Base-by-base conservation (phyloP, 53 echinoderm and acorn worm genomes). In the Henricia sp. region DNA sequence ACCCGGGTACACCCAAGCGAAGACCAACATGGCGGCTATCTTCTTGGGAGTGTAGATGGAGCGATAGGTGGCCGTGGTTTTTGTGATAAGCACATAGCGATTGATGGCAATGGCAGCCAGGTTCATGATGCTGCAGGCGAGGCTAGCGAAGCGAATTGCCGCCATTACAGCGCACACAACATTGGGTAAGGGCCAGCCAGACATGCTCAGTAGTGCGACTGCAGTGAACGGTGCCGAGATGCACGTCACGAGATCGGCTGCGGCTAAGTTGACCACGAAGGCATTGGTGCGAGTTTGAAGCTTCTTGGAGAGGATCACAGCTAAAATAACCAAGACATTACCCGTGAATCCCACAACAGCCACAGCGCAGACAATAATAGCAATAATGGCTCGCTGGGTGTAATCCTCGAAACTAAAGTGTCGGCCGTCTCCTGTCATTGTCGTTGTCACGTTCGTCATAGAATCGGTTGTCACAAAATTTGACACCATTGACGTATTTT, bases 201-300 rank as follows among this genome's bases (percentile, higher is more conserved):
- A 37, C 34, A 51, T 56, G 36, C 50, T 84, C 35, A 66, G 75
- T 54, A 91, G 60, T 37, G 91, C 84, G 2, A 77, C 88, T 10
- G 84, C 85, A 14, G 55, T 68, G 36, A 77, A 92, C 37, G 80
- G 70, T n/a, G 84, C 21, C 3, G 69, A 36, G 8, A 84, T 6
- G 16, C 52, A 75, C n/a, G 83, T 76, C 13, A 80, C 67, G 35
- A 91, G 56, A 43, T 90, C 90, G 9, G 90, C 90, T n/a, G 71
- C 41, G 67, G 90, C 90, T 21, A 90, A 70, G 74, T 90, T 90
- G 82, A 82, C 80, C 51, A 90, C 90, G 68, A 90, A 90, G 32
- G 77, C 90, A 21, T 86, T 90, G 9, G 86, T 85, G 39, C 85
- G 71, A 29, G 90, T 90, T 52, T 90, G 85, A 2, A 90, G 72